phyloP scores from a whole-genome alignment of 2,113 vertebrate species.

The Myiopsitta monachus region DNA sequence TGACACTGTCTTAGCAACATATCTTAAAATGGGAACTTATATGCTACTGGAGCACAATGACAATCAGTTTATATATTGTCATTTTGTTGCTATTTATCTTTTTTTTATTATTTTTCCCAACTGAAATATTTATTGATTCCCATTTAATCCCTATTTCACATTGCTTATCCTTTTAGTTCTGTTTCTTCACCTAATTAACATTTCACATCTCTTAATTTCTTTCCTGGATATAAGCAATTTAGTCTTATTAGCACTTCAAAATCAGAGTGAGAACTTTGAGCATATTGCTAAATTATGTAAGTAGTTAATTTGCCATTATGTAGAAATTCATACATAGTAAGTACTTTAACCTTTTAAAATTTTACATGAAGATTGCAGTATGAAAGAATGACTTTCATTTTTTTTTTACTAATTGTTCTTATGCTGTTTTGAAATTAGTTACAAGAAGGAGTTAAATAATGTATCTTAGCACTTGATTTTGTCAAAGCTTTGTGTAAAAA shows the following conservation, averaged over 20 bases:
- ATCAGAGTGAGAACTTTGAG: slow-evolving; percentile 35
- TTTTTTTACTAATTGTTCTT: slow-evolving; percentile 1
- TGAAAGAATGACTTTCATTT: not conserved
- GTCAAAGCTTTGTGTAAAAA: not conserved
- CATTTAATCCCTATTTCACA: not conserved
- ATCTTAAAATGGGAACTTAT: not conserved
- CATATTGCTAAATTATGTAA: slow-evolving; percentile 52
- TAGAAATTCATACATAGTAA: slow-evolving; percentile 33
- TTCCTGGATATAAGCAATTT: slow-evolving; percentile 65
- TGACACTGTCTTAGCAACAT: not conserved
- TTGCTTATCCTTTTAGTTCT: slow-evolving; percentile 37
- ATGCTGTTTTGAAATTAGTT: not conserved
- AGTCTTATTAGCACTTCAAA: slow-evolving; percentile 64
- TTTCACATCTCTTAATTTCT: slow-evolving; percentile 61
- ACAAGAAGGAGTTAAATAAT: not conserved
- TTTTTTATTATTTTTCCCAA: not conserved
- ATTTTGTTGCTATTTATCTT: not conserved
- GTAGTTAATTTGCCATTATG: slow-evolving; percentile 46
- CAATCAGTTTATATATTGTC: not conserved
- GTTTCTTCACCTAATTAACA: slow-evolving; percentile 61
- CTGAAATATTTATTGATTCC: slow-evolving; percentile 5
- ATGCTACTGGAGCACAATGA: not conserved
- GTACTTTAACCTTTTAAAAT: slow-evolving; percentile 54
- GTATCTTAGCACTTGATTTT: not conserved
- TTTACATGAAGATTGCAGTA: not conserved